A percentile compares a stretch with the other conserved stretches of the same genome.
Conservation (phyloP, 2,113 vertebrate species). For the Tautogolabrus adspersus region DNA sequence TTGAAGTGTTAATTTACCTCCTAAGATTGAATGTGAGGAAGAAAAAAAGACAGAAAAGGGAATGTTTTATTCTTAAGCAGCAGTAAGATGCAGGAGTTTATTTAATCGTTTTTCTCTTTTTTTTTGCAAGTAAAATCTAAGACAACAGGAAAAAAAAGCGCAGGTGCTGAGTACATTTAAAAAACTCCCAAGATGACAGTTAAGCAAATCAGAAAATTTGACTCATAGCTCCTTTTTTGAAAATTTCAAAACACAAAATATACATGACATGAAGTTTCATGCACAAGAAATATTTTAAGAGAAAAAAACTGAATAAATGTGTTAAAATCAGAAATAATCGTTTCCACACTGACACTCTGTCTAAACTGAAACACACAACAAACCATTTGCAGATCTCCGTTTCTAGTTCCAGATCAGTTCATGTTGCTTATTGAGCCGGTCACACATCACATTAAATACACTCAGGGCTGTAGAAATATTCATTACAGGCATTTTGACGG, state of each 20-base stretch:
- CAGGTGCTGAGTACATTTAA: neutral
- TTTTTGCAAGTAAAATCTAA: slow-evolving; percentile 27
- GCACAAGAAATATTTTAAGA: slow-evolving; percentile 36
- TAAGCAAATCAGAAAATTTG: neutral
- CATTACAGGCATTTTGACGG: slow-evolving; percentile 73
- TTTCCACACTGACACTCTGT: slow-evolving; percentile 9
- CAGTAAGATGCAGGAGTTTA: slow-evolving; percentile 45
- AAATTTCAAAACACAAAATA: slow-evolving; percentile 23
- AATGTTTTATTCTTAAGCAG: slow-evolving; percentile 25
- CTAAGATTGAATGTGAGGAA: slow-evolving; percentile 33
- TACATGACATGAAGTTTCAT: slow-evolving; percentile 40
- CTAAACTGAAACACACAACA: neutral
- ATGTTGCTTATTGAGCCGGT: slow-evolving; percentile 38
- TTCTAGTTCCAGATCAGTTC: slow-evolving; percentile 36
- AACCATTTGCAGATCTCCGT: slow-evolving; percentile 17
- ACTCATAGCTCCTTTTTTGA: neutral
- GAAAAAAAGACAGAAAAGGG: slow-evolving; percentile 20
- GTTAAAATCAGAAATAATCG: slow-evolving; percentile 10
- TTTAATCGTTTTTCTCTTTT: slow-evolving; percentile 21
- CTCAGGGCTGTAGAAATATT: slow-evolving; percentile 67
- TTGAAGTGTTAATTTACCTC: slow-evolving; percentile 48
- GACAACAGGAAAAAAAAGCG: slow-evolving; percentile 40
- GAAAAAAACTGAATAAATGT: slow-evolving; percentile 20
- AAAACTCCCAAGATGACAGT: slow-evolving; percentile 23
- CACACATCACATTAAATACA: slow-evolving; percentile 68